phyloP scores from a whole-genome alignment of 2,113 vertebrate species.

The Ovis aries region ARS-UI_Ramb_v3.0 NC_056056.1:92315001-92315500 shows the following conservation, averaged over 20 bases:
- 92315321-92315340: not conserved
- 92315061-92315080: not conserved
- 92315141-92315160: not conserved
- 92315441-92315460: not conserved
- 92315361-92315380: not conserved
- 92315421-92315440: not conserved
- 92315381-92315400: not conserved
- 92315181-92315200: not conserved
- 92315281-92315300: not conserved
- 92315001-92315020: not conserved
- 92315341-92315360: not conserved
- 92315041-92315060: not conserved
- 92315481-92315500: not conserved
- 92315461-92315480: not conserved
- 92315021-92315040: not conserved
- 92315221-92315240: not conserved
- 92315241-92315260: not conserved
- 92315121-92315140: not conserved
- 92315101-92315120: not conserved
- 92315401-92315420: not conserved
- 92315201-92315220: not conserved
- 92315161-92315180: not conserved
- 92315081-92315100: not conserved
- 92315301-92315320: not conserved
- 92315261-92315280: fast-evolving